These are phyloP conservation scores for Halictus quadricinctus DNA, from an alignment of 2,888 invertebrate genomes.

Conservation along the genomic window DNA sequence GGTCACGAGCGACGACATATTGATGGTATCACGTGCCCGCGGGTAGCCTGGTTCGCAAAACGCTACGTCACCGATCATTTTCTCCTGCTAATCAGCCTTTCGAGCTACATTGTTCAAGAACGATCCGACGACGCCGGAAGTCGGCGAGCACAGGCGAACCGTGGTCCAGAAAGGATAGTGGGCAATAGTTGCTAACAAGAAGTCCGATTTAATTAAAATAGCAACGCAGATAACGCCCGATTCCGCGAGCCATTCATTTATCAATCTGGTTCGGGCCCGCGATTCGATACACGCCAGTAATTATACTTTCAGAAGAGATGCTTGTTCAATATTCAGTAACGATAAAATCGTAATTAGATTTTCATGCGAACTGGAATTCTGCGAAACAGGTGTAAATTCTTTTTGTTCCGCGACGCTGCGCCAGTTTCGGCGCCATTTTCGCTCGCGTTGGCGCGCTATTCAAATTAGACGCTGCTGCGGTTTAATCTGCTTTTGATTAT, in stretches of 20 bases:
- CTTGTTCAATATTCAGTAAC: not conserved
- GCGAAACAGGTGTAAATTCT: not conserved
- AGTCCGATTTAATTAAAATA: slow-evolving; percentile 15
- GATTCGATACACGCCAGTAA: not conserved
- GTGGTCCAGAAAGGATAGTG: not conserved
- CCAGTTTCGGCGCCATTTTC: not conserved
- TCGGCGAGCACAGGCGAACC: not conserved
- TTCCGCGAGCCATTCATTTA: not conserved
- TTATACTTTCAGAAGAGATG: not conserved
- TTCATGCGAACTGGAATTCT: not conserved
- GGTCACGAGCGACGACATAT: slow-evolving; percentile 46
- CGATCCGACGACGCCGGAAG: not conserved
- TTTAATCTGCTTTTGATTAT: not conserved
- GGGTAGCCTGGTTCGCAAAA: not conserved
- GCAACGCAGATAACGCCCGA: not conserved
- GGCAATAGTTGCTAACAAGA: slow-evolving; percentile 2
- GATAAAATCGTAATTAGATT: not conserved
- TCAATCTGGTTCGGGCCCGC: not conserved
- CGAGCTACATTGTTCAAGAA: slow-evolving; percentile 18
- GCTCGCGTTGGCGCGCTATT: not conserved
- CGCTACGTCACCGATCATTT: slow-evolving; percentile 14
- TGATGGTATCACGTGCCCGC: slow-evolving; percentile 28
- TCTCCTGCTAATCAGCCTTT: slow-evolving; percentile 5
- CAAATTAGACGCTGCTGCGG: not conserved
- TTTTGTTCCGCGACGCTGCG: not conserved